Base-by-base conservation (phyloP, 2,888 invertebrate genomes). In the Candidula unifasciata region DNA sequence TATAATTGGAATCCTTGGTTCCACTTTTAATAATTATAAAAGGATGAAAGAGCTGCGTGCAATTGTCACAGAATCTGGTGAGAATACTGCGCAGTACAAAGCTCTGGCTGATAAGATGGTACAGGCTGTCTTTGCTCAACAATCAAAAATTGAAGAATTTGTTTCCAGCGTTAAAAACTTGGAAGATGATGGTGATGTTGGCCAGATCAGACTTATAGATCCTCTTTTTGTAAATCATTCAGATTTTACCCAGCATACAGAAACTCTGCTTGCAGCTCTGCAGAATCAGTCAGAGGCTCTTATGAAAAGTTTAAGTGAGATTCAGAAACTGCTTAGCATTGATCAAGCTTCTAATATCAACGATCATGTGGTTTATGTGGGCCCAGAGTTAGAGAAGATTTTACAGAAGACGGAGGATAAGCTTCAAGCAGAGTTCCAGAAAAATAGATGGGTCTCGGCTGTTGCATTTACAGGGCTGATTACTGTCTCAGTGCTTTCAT, bases 41-140 rank as follows among this genome's bases (percentile, higher is more conserved):
- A 95, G 96, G 89, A 96, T 96, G 95, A 94, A 95, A 21, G 95
- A 96, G 92, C 94, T 96, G 82, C 94, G 95, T 0, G 95, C 95
- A 10, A 94, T 96, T 94, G 95, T 96, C 92, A 94, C 94, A 74
- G 87, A 89, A 33, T 90, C 91, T 52, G 87, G 90, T 10, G 89
- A 88, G 54, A 88, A 85, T 33, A 88, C 88, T 64, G 86, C 88
- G 27, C 87, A 89, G 18, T 84, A 84, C 60, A 84, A 71, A 71
- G 35, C 64, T 10, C 8, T 71, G 24, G 54, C 66, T 18, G 66
- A 33, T n/a, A 81, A 79, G 24, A 73, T 81, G n/a, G 52, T 79
- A n/a, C 57, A 74, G 3, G 13, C 83, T 5, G 57, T 83, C 8
- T 35, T 60, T 18, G 13, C 54, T n/a, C 82, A 83, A 33, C 73